Evolutionary conservation across 2,797 vertebrate genomes (phyloP), one percentile per base, ranked within the genome.

Genomic region (Xenopus petersii): DNA sequence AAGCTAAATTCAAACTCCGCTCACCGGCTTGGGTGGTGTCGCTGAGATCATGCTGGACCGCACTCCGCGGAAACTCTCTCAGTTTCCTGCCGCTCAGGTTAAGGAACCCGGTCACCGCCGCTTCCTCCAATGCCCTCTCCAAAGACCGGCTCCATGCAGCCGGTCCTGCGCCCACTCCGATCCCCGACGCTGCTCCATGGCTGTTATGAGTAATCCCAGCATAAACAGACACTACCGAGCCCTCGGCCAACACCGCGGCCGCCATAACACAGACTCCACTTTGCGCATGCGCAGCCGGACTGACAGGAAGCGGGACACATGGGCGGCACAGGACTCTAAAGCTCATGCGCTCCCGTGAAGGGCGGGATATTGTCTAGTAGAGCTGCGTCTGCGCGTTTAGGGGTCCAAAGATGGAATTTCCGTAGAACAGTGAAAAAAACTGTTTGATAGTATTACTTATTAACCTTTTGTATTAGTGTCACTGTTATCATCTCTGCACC

Each of bases 81-180:
- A 98, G 93, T 83, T 99, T 99, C 94, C 97, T 93, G 93, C 96
- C 96, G 90, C 95, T 97, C 79, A 99, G 88, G 85, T 92, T 97
- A 59, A 98, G 94, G 59, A 87, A 85, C 72, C 97, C 96, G 75
- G 94, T 97, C 75, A 93, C 89, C 81, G 94, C 89, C 62, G 96
- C 96, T 86, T 99, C 97, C 79, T 99, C 96, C 80, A 98, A 84
- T 4, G 97, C 94, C 75, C 97, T 91, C 78, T 98, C 97, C 64
- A 99, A 80, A 0, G 95, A 96, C 0, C 97, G 95, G 85, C 94
- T 97, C 95, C 96, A 98, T 3, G 95, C 93, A 26, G 86, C 91
- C 42, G 87, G 93, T 59, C 85, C 92, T 56, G 3, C 75, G 64
- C 84, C 80, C 0, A 81, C 64, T 5, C 80, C 70, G 24, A 82